Base-by-base conservation (phyloP, 2,888 invertebrate species). In the Heliconius ismenius region DNA sequence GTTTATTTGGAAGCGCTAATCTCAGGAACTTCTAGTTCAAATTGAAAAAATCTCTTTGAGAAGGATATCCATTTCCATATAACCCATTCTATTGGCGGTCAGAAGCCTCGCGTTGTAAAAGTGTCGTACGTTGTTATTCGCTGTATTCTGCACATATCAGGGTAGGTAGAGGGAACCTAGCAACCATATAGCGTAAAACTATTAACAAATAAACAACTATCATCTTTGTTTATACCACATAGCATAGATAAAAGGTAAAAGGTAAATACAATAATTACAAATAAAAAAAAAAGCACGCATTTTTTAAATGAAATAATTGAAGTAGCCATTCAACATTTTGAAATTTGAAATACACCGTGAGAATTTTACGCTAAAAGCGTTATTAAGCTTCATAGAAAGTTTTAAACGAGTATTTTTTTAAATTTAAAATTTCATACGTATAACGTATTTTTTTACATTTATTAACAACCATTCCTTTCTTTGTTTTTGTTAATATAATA, bases 351-450 rank as follows among this genome's bases (percentile, higher is more conserved):
- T 70, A 70, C 15, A 32, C 28, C 2, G 58, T 9, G 58, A 58
- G 70, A 58, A 70, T 70, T 70, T 58, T 58, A n/a, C 7, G 15
- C 70, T 58, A 1, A 15, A 39, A 32, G n/a, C 58, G 32, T 70
- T 58, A 70, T 58, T 70, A 58, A 70, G 70, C n/a, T 70, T 58
- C 32, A 54, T 70, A 36, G n/a, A 15, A 49, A 32, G 1, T 28
- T 70, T 58, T 39, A 24, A 67, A 39, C 15, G 6, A 24, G 9
- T 58, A 36, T 21, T 54, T 54, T 58, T n/a, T n/a, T 36, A 32
- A 1, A 70, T 32, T 36, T 58, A 7, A 36, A 36, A 32, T 9
- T 32, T 7, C 24, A 70, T 24, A 36, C 24, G 11, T n/a, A 32
- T 49, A 4, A 54, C 2, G 24, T 65, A 3, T 21, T 32, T 65